Base-by-base conservation (phyloP, 2,113 vertebrate species). In the Triplophysa tibetana region DNA sequence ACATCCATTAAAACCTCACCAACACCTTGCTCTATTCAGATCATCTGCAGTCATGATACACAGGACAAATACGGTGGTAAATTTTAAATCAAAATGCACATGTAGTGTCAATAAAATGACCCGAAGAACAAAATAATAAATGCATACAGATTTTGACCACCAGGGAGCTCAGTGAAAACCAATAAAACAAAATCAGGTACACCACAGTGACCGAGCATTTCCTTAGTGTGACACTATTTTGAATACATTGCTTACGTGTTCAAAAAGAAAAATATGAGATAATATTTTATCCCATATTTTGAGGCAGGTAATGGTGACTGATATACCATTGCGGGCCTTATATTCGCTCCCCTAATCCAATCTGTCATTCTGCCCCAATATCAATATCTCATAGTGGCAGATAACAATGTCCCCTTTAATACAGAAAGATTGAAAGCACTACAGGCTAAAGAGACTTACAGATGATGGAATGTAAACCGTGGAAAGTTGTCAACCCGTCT, bases 361-460 rank as follows among this genome's bases (percentile, higher is more conserved):
- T 77, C 75, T 77, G 75, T 77, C 75, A 66, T 77, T 77, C 75
- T 65, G 61, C 75, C 54, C 6, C 45, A 75, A 77, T 77, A 65
- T 66, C 62, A 77, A 38, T 54, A 64, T 38, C 45, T 77, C 45
- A 66, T 6, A 48, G 58, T 62, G 60, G 58, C 73, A 63, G 75
- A 77, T 52, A 64, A 64, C 62, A 77, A 77, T 66, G 61, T 65
- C 23, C 38, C 75, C 75, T 77, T 77, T 77, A 65, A 77, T 65
- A 65, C 14, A 48, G 73, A 75, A 8, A 77, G 52, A 64, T 26
- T 4, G 16, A 65, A 65, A 54, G 7, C 16, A 6, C 17, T 41
- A 16, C 52, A 60, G 43, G n/a, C 58, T 50, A 73, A 48, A 60
- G 45, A 77, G 41, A 85, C 38, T 43, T 74, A 61, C 61, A 61